These are phyloP conservation scores for Vulpes ferrilata DNA, from an alignment of 2,113 vertebrate species.

Conservation along the genomic window DNA sequence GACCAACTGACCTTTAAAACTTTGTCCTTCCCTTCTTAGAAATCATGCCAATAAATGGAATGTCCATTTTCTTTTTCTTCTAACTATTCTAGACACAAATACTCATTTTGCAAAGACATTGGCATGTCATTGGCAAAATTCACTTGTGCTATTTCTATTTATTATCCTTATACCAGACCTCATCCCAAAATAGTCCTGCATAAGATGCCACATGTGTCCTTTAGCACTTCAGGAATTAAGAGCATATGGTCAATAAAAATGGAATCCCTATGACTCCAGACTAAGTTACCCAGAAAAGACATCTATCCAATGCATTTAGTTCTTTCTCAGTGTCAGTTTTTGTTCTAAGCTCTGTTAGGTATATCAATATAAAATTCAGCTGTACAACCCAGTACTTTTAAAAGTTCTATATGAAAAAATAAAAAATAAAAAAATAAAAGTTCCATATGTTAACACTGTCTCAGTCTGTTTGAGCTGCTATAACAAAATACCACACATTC, in stretches of 20 bases:
- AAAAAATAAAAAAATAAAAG: not conserved
- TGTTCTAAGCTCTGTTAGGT: not conserved
- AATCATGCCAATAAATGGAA: constrained; percentile 54
- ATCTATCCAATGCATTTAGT: not conserved
- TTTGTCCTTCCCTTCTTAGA: constrained; percentile 67
- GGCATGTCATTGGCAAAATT: constrained; percentile 69
- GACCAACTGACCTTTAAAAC: not conserved
- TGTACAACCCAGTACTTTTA: not conserved
- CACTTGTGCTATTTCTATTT: constrained; percentile 76
- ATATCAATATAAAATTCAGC: not conserved
- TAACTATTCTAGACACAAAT: constrained; percentile 54
- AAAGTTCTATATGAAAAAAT: not conserved
- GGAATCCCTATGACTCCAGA: constrained; percentile 72
- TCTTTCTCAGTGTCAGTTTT: not conserved
- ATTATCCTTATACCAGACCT: constrained; percentile 77
- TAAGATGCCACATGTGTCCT: constrained; percentile 69
- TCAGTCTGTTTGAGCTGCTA: not conserved
- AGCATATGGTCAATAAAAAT: constrained; percentile 80
- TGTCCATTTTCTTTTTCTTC: constrained; percentile 57
- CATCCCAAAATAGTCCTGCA: constrained; percentile 74
- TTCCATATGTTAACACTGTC: not conserved
- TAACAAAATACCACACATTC: not conserved
- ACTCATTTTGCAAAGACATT: constrained; percentile 71
- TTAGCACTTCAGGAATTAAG: constrained; percentile 79
- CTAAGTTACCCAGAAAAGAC: not conserved